Conservation (phyloP, 2,888 invertebrate genomes). For the Eilema caniola region DNA sequence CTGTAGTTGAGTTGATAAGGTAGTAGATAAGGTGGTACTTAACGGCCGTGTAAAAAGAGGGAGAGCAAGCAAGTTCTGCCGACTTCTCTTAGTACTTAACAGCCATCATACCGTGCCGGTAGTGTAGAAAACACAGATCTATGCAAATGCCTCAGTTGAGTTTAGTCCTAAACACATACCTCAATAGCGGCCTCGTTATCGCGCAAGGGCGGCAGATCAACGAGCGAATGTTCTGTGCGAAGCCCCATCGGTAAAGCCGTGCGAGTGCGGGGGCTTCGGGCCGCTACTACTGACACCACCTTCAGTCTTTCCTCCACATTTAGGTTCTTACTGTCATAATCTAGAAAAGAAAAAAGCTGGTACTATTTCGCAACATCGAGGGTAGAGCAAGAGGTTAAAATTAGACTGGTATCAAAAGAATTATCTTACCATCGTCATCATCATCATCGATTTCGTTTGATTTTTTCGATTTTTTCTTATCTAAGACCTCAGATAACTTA, state of each 20-base stretch:
- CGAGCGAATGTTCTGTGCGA: slow-evolving; percentile 76
- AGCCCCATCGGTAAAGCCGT: slow-evolving; percentile 89
- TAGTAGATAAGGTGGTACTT: too few relatives aligned
- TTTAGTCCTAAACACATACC: slow-evolving; percentile 48
- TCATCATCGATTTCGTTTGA: slow-evolving; percentile 66
- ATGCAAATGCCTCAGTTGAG: too few relatives aligned
- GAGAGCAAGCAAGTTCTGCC: too few relatives aligned
- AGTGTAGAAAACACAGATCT: too few relatives aligned
- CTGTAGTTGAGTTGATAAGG: too few relatives aligned
- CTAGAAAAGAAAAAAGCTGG: slow-evolving; percentile 29
- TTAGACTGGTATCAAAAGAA: too few relatives aligned
- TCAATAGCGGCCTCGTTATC: slow-evolving; percentile 77
- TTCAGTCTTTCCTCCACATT: slow-evolving; percentile 92
- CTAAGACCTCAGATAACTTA: slow-evolving; percentile 89
- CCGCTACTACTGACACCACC: slow-evolving; percentile 92
- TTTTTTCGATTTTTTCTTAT: slow-evolving; percentile 77
- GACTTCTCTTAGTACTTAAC: too few relatives aligned
- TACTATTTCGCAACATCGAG: not conserved
- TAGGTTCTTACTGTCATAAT: slow-evolving; percentile 74
- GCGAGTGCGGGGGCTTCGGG: slow-evolving; percentile 90
- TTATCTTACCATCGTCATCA: slow-evolving; percentile 54
- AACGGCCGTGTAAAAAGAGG: too few relatives aligned
- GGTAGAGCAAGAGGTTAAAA: too few relatives aligned
- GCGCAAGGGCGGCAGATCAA: slow-evolving; percentile 71
- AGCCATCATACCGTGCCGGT: too few relatives aligned